These are phyloP conservation scores for Oxyruncus cristatus DNA, from an alignment of 2,113 vertebrate species.

Conservation along the genomic window DNA sequence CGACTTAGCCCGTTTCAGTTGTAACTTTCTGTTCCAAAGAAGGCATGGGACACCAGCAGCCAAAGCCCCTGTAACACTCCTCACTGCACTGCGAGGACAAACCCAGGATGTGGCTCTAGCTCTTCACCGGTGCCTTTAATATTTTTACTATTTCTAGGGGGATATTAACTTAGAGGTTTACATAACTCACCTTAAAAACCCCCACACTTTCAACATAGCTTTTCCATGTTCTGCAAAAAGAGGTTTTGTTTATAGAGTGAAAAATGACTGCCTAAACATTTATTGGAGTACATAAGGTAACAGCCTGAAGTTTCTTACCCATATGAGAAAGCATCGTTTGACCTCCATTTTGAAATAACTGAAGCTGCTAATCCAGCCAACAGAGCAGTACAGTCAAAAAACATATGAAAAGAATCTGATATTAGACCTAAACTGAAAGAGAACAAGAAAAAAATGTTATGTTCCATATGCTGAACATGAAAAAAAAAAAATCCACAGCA, in stretches of 20 bases:
- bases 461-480: background rate
- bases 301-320: conserved; percentile 80
- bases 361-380: conserved; percentile 96
- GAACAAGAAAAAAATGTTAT: conserved; percentile 51
- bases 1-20: background rate
- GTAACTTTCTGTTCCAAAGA: background rate
- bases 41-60: background rate
- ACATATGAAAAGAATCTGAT: conserved; percentile 99
- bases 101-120: background rate
- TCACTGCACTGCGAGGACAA: background rate
- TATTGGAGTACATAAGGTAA: background rate
- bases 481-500: background rate
- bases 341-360: conserved; percentile 96
- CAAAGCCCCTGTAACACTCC: fast-evolving
- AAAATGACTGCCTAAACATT: background rate
- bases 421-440: conserved; percentile 93
- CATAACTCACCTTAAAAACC: background rate
- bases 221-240: background rate
- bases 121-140: background rate
- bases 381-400: conserved; percentile 98
- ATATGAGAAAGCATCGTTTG: conserved; percentile 97
- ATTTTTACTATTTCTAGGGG: background rate
- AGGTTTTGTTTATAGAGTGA: background rate
- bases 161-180: background rate
- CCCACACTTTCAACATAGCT: background rate